Evolutionary conservation across 92 coral and sea anemone genomes (phyloP).

Genomic region (Parazoanthus darwini): DNA sequence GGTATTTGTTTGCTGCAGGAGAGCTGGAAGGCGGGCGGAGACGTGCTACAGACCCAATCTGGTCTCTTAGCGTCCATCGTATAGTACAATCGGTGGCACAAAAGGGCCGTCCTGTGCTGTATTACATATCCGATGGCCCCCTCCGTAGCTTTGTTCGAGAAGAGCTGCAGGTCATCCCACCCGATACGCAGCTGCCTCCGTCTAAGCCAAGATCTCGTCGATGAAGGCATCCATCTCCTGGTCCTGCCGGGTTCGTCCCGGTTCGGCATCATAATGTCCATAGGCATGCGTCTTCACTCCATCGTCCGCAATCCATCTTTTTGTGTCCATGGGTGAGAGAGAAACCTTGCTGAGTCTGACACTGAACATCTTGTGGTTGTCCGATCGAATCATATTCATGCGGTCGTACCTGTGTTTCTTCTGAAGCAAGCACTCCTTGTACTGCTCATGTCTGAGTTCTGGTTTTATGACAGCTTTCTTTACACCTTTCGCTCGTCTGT

Average conservation of each 20-base stretch:
- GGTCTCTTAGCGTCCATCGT: constrained; percentile 23
- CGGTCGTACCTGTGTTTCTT: constrained; percentile 26
- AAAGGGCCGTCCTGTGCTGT: constrained; percentile 16
- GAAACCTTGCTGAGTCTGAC: constrained; percentile 26
- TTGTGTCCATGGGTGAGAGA: constrained; percentile 39
- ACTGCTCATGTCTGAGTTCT: background rate
- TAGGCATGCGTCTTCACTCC: constrained; percentile 39
- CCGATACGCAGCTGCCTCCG: constrained; percentile 19
- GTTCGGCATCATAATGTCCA: constrained; percentile 18
- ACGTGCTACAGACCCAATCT: background rate
- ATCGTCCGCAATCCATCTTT: constrained; percentile 33
- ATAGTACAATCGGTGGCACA: constrained; percentile 27
- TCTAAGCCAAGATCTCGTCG: constrained; percentile 5
- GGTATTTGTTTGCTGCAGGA: background rate
- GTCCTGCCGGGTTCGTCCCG: background rate
- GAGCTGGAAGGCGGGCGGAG: constrained; percentile 10
- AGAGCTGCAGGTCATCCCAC: constrained; percentile 5
- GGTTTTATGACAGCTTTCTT: constrained; percentile 24
- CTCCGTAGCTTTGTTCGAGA: constrained; percentile 23
- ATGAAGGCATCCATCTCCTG: constrained; percentile 17
- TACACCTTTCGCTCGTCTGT: constrained; percentile 30
- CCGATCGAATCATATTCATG: constrained; percentile 25
- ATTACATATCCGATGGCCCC: constrained; percentile 20
- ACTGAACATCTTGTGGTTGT: constrained; percentile 26
- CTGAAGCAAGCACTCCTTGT: constrained; percentile 16